phyloP scores from a whole-genome alignment of 2,888 invertebrate genomes.

The Agrilus biguttatus region DNA sequence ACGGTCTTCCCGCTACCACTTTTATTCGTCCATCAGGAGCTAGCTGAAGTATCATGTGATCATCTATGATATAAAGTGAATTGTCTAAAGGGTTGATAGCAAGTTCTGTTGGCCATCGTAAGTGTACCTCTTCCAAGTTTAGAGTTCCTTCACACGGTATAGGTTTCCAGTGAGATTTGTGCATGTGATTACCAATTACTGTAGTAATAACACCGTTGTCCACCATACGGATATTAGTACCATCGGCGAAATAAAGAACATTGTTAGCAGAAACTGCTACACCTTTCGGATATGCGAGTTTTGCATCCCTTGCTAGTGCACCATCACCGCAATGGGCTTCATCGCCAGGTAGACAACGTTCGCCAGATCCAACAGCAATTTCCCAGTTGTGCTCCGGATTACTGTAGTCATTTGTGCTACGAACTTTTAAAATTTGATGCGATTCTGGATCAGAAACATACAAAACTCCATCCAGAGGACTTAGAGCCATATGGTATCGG shows the following conservation, averaged over 20 bases:
- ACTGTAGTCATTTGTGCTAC: slow-evolving; percentile 65
- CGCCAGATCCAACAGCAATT: slow-evolving; percentile 87
- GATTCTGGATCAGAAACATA: slow-evolving; percentile 95
- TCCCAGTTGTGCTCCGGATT: slow-evolving; percentile 91
- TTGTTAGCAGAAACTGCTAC: slow-evolving; percentile 89
- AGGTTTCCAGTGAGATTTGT: slow-evolving; percentile 86
- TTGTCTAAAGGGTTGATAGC: slow-evolving; percentile 91
- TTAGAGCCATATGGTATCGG: slow-evolving; percentile 91
- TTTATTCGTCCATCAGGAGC: slow-evolving; percentile 83
- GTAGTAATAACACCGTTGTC: slow-evolving; percentile 89
- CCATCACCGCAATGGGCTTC: slow-evolving; percentile 95
- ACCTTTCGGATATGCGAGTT: slow-evolving; percentile 91
- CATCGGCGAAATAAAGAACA: slow-evolving; percentile 88
- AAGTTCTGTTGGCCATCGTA: slow-evolving; percentile 92
- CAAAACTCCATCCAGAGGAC: slow-evolving; percentile 83
- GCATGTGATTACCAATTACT: slow-evolving; percentile 84
- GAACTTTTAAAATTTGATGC: slow-evolving; percentile 81
- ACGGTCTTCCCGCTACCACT: slow-evolving; percentile 83
- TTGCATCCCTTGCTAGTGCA: slow-evolving; percentile 81
- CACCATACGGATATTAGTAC: slow-evolving; percentile 83
- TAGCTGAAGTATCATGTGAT: slow-evolving; percentile 86
- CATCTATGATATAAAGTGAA: slow-evolving; percentile 89
- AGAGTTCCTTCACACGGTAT: slow-evolving; percentile 84
- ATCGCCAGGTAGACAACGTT: slow-evolving; percentile 83
- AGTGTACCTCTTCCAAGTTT: slow-evolving; percentile 82